These are phyloP conservation scores for Acromyrmex echinatior DNA, from an alignment of 1,140 invertebrate species.

Conservation along the genomic window DNA sequence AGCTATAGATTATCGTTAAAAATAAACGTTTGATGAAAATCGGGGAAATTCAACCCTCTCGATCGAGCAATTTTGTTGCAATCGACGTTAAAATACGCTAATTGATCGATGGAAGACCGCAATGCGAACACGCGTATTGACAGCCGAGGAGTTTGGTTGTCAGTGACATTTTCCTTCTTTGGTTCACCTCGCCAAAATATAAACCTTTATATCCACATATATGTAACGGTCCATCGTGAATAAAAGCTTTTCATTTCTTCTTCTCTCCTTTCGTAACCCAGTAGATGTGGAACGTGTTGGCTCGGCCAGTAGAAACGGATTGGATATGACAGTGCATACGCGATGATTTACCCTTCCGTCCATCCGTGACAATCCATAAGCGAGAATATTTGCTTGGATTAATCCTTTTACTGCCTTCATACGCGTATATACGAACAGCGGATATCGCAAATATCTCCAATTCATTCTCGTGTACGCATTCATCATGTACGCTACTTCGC, in stretches of 20 bases:
- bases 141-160: not conserved
- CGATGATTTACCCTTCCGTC: not conserved
- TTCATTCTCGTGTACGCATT: not conserved
- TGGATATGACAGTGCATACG: not conserved
- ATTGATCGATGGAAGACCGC: slow-evolving; percentile 1
- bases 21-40: not conserved
- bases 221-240: not conserved
- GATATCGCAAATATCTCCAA: not conserved
- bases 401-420: slow-evolving; percentile 1
- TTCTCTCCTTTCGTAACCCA: not conserved
- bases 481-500: too few species aligned
- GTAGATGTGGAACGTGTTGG: not conserved
- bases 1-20: not conserved
- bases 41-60: not conserved
- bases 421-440: not conserved
- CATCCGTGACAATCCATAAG: slow-evolving; percentile 8
- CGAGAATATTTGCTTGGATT: slow-evolving; percentile 17
- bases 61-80: slow-evolving; percentile 18
- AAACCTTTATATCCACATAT: not conserved
- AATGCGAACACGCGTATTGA: not conserved
- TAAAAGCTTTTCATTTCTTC: not conserved
- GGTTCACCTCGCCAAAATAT: slow-evolving; percentile 32
- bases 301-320: not conserved
- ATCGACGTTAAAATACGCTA: slow-evolving; percentile 13
- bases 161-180: slow-evolving; percentile 38